These are phyloP conservation scores for Rhyzopertha dominica DNA, from an alignment of 1,140 invertebrate species.

Conservation along the genomic window DNA sequence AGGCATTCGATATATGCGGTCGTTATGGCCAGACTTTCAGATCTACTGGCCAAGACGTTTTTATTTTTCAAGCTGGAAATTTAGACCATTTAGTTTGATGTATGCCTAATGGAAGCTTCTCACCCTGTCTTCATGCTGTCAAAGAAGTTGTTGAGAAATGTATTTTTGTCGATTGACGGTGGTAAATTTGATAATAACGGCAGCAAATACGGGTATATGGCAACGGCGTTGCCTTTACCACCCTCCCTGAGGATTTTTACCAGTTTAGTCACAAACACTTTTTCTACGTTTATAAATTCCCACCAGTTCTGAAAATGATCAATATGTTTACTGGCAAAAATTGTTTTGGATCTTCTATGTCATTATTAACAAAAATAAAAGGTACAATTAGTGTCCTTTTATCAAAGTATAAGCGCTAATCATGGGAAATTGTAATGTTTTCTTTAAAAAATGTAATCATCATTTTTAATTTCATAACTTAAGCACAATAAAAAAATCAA, in stretches of 20 bases:
- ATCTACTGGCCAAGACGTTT: constrained; percentile 50
- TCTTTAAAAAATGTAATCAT: no score
- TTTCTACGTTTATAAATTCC: constrained; percentile 60
- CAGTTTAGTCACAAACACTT: constrained; percentile 66
- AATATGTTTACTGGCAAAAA: constrained; percentile 10
- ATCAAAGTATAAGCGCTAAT: no score
- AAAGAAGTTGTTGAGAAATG: constrained; percentile 65
- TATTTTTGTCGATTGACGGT: constrained; percentile 48
- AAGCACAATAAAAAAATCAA: no score
- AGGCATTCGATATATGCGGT: constrained; percentile 66
- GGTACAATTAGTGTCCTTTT: constrained; percentile 14
- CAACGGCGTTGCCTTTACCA: constrained; percentile 62
- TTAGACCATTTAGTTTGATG: no score
- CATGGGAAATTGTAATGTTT: no score
- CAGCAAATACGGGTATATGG: constrained; percentile 67
- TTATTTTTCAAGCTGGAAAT: constrained; percentile 52
- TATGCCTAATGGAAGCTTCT: constrained; percentile 28
- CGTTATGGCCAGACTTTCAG: constrained; percentile 57
- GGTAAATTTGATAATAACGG: constrained; percentile 69
- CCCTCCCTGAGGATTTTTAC: constrained; percentile 60
- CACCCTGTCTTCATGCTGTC: constrained; percentile 60
- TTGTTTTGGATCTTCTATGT: not conserved
- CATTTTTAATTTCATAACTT: no score
- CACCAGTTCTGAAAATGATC: constrained; percentile 60
- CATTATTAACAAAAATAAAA: not conserved